Base-by-base conservation (phyloP, 2,888 invertebrate genomes). In the Catocala fraxini region DNA sequence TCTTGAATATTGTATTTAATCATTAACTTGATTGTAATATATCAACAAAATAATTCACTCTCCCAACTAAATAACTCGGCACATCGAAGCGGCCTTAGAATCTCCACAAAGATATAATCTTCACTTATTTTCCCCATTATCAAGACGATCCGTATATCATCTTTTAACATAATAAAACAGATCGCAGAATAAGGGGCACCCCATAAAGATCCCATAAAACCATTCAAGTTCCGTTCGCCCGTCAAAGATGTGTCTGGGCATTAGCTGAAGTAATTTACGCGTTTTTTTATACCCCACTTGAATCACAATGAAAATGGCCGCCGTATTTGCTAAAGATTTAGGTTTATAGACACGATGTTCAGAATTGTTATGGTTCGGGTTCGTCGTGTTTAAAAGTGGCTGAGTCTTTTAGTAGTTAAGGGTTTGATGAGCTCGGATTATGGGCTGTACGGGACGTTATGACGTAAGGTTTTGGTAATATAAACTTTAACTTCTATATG, bases 201-300 rank as follows among this genome's bases (percentile, higher is more conserved):
- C 80, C 70, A 82, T 88, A 89, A 89, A 88, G 84, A 68, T 65
- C 66, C 77, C 81, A 79, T 82, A 83, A 87, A 82, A 81, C 84
- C 75, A 78, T 81, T 82, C 77, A 75, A 74, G 75, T 80, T 77
- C 78, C 75, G 68, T 75, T 75, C 73, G 71, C 73, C 79, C 75
- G 70, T 77, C 77, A 72, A 75, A 71, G 75, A 75, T 75, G 73
- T 80, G 82, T 81, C 81, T 79, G 67, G 62, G 84, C 86, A 87
- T 87, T 89, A 89, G 89, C 82, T 78, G 73, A 79, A 82, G 80
- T 84, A 89, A 89, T 89, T 89, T 88, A 89, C 87, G 88, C 81
- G 72, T 79, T 83, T 76, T 83, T 89, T 90, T 89, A 89, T 83
- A 82, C 83, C 82, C 67, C 75, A 82, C 86, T 90, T 86, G 89